Conservation (phyloP, 2,113 vertebrate species). For the Calidris pugnax region DNA sequence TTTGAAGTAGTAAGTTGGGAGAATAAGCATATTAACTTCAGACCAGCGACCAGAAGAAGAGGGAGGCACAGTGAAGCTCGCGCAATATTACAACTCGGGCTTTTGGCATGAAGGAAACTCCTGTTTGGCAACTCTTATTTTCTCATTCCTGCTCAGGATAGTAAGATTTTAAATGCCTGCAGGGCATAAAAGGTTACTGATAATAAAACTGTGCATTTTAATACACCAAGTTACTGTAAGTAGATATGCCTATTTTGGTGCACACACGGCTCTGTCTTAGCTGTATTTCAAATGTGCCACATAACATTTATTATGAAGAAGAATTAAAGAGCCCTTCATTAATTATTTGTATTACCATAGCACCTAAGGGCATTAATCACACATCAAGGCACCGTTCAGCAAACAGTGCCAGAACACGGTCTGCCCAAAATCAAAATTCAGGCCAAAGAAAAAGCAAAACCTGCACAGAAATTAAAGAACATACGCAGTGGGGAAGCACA, state of each 20-base stretch:
- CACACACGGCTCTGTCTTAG: not conserved
- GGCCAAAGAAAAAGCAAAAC: not conserved
- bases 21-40: not conserved
- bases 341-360: constrained; percentile 62
- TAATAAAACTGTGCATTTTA: constrained; percentile 35
- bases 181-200: not conserved
- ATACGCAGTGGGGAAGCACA: accelerated
- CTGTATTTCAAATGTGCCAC: constrained; percentile 28
- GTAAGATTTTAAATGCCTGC: not conserved
- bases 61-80: not conserved
- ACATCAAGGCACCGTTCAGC: not conserved
- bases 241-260: not conserved
- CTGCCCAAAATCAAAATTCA: constrained; percentile 8
- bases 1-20: not conserved
- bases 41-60: not conserved
- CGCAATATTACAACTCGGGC: accelerated
- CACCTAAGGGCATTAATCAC: constrained; percentile 56
- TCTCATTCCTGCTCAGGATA: not conserved
- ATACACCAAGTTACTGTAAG: not conserved
- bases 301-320: constrained; percentile 49
- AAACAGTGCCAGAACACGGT: not conserved
- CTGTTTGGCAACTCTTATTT: not conserved
- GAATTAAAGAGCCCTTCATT: constrained; percentile 59
- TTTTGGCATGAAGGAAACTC: not conserved
- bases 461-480: not conserved